These are phyloP conservation scores for Drosophila baimaii DNA, from an alignment of 1,140 invertebrate species.

Conservation along the genomic window DNA sequence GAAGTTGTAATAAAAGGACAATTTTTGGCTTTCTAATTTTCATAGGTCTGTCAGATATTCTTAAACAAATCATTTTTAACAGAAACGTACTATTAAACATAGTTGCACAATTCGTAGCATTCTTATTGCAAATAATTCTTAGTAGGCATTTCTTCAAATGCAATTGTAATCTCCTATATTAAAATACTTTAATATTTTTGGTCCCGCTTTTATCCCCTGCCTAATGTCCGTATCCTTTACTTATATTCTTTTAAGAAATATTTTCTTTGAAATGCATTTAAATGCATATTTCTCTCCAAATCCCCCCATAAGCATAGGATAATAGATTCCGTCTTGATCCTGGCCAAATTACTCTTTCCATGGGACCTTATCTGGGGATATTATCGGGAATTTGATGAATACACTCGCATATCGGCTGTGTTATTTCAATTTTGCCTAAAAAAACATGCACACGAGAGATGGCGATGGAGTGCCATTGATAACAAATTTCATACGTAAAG, in stretches of 20 bases:
- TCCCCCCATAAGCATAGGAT: constrained; percentile 27
- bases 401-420: constrained; percentile 38
- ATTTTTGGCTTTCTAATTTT: too few species aligned
- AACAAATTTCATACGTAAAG: constrained; percentile 74
- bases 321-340: constrained; percentile 37
- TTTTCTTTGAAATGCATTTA: constrained; percentile 23
- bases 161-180: not conserved
- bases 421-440: constrained; percentile 65
- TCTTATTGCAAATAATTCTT: not conserved
- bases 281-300: constrained; percentile 12
- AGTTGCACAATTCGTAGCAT: not conserved
- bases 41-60: too few species aligned
- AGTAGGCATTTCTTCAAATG: not conserved
- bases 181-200: not conserved
- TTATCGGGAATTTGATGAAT: constrained; percentile 54
- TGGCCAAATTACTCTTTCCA: constrained; percentile 34
- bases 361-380: constrained; percentile 41
- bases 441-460: constrained; percentile 45
- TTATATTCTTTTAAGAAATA: constrained; percentile 14
- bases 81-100: not conserved
- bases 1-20: too few species aligned
- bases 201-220: not conserved
- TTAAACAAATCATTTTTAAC: too few species aligned
- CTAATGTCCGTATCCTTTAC: not conserved
- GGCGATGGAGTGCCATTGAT: constrained; percentile 63